phyloP scores from a whole-genome alignment of 2,113 vertebrate species.

The Edolisoma coerulescens region DNA sequence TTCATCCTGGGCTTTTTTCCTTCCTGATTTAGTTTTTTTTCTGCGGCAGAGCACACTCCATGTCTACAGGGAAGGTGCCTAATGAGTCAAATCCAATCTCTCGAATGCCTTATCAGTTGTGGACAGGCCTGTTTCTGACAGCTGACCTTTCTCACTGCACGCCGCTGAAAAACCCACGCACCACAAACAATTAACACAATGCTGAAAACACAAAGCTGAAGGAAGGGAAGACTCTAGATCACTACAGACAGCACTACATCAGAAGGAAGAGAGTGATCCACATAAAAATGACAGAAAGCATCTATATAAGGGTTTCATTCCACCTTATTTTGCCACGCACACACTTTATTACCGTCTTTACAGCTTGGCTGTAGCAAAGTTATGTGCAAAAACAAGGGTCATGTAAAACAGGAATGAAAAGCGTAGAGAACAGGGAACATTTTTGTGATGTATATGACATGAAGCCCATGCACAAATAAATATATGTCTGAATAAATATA shows the following conservation, averaged over 20 bases:
- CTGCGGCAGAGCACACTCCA: not conserved
- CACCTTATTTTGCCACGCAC: not conserved
- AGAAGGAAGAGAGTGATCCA: not conserved
- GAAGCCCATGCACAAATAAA: not conserved
- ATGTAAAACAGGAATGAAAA: not conserved
- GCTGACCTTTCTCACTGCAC: slow-evolving; percentile 65
- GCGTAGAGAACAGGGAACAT: not conserved
- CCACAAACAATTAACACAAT: slow-evolving; percentile 61
- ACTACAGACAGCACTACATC: not conserved
- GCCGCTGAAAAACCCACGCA: slow-evolving; percentile 9
- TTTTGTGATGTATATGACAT: not conserved
- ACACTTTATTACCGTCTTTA: not conserved
- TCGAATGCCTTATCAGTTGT: slow-evolving; percentile 62
- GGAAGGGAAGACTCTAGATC: not conserved
- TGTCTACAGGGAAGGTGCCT: slow-evolving; percentile 45
- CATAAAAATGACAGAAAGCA: not conserved
- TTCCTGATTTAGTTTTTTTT: not conserved
- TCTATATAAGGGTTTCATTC: not conserved
- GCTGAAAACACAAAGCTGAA: slow-evolving; percentile 1
- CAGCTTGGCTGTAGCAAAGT: not conserved
- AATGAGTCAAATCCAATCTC: slow-evolving; percentile 63
- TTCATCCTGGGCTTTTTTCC: not conserved
- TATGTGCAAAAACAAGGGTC: not conserved
- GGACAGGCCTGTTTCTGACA: slow-evolving; percentile 60
- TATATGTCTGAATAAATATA: not conserved